A percentile compares a stretch with the other conserved stretches of the same genome.
Conservation (phyloP, 2,888 invertebrate species). For the Athalia circularis region DNA sequence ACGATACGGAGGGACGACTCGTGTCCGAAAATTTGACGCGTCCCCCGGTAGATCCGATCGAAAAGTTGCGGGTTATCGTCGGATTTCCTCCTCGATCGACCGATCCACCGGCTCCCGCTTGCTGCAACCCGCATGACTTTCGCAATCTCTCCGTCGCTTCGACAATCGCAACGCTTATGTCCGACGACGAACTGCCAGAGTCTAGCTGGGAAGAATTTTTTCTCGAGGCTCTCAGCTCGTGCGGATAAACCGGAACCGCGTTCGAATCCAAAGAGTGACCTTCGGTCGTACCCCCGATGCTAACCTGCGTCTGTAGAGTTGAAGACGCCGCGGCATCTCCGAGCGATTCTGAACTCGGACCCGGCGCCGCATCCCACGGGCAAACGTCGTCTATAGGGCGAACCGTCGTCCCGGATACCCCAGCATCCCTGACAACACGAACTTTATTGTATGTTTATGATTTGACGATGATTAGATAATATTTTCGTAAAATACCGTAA, state of each 20-base stretch:
- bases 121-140: constrained; percentile 79
- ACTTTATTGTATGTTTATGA: constrained; percentile 70
- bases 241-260: constrained; percentile 51
- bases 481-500: neutral
- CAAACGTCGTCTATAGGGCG: constrained; percentile 77
- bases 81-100: constrained; percentile 65
- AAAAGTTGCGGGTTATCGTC: constrained; percentile 61
- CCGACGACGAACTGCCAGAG: constrained; percentile 85
- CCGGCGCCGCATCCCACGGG: constrained; percentile 76
- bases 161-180: constrained; percentile 79
- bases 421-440: constrained; percentile 72
- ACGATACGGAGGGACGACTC: constrained; percentile 74
- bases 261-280: constrained; percentile 47
- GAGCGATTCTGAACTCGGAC: constrained; percentile 58
- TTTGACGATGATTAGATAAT: neutral
- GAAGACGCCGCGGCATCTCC: constrained; percentile 54
- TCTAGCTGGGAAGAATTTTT: constrained; percentile 83
- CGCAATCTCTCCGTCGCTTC: constrained; percentile 79
- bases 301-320: constrained; percentile 15
- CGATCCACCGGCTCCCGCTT: constrained; percentile 76
- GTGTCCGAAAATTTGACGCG: constrained; percentile 69
- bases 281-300: constrained; percentile 60
- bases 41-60: constrained; percentile 70
- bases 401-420: constrained; percentile 65
- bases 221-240: constrained; percentile 72